These are phyloP conservation scores for Xerus inauris DNA, from an alignment of 2,113 vertebrate species.

Conservation along the genomic window DNA sequence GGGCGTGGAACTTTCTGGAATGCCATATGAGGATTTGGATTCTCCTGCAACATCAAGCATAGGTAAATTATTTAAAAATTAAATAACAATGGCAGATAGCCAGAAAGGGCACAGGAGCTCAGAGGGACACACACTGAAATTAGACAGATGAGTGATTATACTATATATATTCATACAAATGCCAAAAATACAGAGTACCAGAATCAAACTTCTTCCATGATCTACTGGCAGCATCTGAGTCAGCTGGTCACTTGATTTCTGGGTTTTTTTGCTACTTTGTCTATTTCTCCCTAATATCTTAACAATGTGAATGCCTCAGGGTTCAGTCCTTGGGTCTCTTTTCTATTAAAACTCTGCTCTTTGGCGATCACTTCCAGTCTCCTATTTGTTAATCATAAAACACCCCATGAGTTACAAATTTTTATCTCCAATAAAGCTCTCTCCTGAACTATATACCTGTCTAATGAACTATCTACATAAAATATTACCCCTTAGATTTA, in stretches of 20 bases:
- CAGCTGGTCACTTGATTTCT: background rate
- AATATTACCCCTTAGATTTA: conserved; percentile 34
- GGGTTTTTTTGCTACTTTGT: background rate
- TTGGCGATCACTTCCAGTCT: background rate
- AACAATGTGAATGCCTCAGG: background rate
- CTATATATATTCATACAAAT: background rate
- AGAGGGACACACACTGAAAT: conserved; percentile 1
- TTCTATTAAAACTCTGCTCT: background rate
- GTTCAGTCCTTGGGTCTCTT: background rate
- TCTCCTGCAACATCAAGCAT: conserved; percentile 89
- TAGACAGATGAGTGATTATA: background rate
- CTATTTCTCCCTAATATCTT: conserved; percentile 17
- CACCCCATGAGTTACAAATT: background rate
- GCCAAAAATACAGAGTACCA: background rate
- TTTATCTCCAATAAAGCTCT: background rate
- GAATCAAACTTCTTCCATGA: background rate
- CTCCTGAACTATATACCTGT: background rate
- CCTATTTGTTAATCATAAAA: conserved; percentile 28
- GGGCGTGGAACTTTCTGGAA: conserved; percentile 98
- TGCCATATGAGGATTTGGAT: conserved; percentile 98
- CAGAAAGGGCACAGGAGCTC: background rate
- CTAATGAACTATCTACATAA: background rate
- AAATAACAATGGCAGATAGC: background rate
- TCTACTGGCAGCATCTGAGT: background rate
- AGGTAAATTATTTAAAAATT: background rate